Evolutionary conservation across 2,888 invertebrate genomes (phyloP).

Genomic region (Formica aserva): DNA sequence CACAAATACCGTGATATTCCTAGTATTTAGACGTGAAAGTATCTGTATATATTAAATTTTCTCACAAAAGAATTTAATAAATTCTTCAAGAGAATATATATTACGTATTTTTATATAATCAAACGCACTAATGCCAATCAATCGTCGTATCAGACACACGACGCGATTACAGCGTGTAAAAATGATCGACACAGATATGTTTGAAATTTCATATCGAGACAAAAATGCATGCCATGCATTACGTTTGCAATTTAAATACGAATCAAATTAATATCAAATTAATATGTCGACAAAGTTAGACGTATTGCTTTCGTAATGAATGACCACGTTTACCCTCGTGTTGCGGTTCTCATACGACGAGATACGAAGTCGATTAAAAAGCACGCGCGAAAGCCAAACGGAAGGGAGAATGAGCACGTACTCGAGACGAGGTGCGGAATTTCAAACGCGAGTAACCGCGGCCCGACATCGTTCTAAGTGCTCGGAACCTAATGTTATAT

Average conservation of each 20-base stretch:
- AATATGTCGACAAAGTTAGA: not conserved
- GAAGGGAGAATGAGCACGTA: constrained; percentile 78
- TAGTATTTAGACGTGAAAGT: not conserved
- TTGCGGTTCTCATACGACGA: constrained; percentile 61
- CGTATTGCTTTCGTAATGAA: not conserved
- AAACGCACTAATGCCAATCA: not conserved
- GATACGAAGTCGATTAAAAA: constrained; percentile 27
- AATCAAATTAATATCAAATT: not conserved
- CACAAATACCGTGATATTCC: constrained; percentile 46
- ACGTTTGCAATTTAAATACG: not conserved
- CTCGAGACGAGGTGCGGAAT: constrained; percentile 76
- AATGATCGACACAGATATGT: not conserved
- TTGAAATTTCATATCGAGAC: no score
- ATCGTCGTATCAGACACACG: not conserved
- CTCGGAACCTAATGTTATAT: constrained; percentile 72
- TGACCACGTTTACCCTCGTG: not conserved
- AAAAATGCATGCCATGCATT: not conserved
- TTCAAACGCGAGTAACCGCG: constrained; percentile 72
- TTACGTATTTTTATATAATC: not conserved
- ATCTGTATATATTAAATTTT: constrained; percentile 17
- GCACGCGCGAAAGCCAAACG: constrained; percentile 68
- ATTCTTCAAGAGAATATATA: not conserved
- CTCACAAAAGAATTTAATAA: not conserved
- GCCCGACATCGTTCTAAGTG: constrained; percentile 75
- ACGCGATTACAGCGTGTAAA: not conserved